Percentiles rank a stretch among this genome's conserved stretches.
Evolutionary conservation across 64 coral and sea anemone genomes (phyloP).

Genomic region (Montipora cactus): DNA sequence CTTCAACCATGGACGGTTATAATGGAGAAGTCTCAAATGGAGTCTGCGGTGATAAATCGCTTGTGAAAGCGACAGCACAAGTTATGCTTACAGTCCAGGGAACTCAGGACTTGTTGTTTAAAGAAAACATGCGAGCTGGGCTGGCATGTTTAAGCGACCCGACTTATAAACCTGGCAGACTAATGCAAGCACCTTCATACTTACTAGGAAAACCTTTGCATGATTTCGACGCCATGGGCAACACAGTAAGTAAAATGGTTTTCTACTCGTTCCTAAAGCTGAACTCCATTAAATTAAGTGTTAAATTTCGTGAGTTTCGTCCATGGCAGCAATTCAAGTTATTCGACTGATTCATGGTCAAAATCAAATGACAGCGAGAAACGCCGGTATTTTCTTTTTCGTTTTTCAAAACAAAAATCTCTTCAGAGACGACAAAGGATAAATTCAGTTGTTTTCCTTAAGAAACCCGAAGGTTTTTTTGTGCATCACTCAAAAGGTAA

Average conservation of each 20-base stretch:
- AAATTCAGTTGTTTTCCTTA: neutral
- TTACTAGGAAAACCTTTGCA: slow-evolving; percentile 55
- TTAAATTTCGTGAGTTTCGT: neutral
- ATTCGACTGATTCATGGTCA: neutral
- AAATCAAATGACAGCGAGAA: neutral
- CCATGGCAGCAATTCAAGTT: neutral
- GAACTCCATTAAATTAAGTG: neutral
- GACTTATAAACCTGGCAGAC: neutral
- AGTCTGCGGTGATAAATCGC: neutral
- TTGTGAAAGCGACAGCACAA: slow-evolving; percentile 11
- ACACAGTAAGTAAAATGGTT: slow-evolving; percentile 6
- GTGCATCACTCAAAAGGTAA: neutral
- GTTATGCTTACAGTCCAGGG: slow-evolving; percentile 22
- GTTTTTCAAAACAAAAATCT: neutral
- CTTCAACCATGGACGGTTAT: neutral
- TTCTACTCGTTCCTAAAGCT: neutral
- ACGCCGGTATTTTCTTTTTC: neutral
- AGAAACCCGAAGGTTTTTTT: neutral
- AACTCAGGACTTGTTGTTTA: neutral
- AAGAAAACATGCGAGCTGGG: neutral
- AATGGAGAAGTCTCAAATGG: neutral
- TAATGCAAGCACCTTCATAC: slow-evolving; percentile 57
- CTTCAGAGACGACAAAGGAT: neutral
- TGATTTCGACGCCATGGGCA: slow-evolving; percentile 67
- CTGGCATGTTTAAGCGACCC: neutral